Conservation (phyloP, 2,797 vertebrate genomes). For the Halcyon leucocephala region DNA sequence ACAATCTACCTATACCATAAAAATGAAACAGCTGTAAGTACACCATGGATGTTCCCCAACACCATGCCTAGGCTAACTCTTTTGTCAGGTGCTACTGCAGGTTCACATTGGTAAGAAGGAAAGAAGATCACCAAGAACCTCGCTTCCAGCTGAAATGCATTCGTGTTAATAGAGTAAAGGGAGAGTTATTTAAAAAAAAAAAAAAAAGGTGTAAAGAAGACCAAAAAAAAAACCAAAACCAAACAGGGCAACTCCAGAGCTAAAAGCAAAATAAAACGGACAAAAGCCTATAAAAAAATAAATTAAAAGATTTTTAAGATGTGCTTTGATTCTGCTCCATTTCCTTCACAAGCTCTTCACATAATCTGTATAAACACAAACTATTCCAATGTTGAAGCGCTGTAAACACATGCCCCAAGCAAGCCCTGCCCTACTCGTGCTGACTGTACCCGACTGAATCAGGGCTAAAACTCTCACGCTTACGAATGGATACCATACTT, state of each 20-base stretch:
- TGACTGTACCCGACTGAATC: background rate
- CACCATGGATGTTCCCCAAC: background rate
- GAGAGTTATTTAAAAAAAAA: background rate
- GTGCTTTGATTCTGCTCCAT: background rate
- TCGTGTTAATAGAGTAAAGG: background rate
- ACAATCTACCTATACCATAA: background rate
- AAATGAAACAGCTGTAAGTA: background rate
- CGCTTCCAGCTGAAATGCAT: rapidly evolving
- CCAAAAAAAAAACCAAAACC: background rate
- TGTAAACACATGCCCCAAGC: background rate
- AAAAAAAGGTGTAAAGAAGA: background rate
- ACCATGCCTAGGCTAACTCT: background rate
- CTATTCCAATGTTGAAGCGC: background rate
- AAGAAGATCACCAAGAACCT: background rate
- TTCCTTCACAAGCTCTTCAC: background rate
- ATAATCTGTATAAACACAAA: background rate
- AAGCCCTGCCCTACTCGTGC: background rate
- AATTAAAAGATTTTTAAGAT: background rate
- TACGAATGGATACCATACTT: rapidly evolving
- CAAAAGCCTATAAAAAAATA: background rate
- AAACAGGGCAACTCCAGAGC: background rate
- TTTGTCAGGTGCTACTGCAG: background rate
- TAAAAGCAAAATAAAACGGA: background rate
- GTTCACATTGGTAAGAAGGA: background rate
- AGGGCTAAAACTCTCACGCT: background rate